phyloP scores from a whole-genome alignment of 2,888 invertebrate species.

The Gymnocheta viridis region DNA sequence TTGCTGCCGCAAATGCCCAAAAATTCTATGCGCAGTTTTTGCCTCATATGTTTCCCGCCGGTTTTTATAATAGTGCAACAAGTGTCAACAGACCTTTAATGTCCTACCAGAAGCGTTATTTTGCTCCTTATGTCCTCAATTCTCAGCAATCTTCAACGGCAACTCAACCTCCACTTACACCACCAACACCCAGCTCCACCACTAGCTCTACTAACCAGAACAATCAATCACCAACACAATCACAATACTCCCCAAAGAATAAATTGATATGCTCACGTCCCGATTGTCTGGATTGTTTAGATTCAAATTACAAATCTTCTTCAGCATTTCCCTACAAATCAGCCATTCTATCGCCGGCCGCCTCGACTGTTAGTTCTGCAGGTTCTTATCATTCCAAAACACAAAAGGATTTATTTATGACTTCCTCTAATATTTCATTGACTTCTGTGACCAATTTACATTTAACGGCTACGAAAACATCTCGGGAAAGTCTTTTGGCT shows the following conservation, averaged over 20 bases:
- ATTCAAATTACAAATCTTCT: constrained; percentile 74
- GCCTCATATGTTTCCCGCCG: constrained; percentile 78
- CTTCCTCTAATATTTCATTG: constrained; percentile 73
- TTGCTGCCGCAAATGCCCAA: constrained; percentile 77
- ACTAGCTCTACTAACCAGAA: background rate
- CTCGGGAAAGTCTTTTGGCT: background rate
- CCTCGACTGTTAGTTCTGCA: constrained; percentile 74
- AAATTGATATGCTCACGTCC: constrained; percentile 72
- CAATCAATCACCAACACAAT: background rate
- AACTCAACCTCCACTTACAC: constrained; percentile 38
- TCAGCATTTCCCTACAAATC: constrained; percentile 63
- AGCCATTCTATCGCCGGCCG: constrained; percentile 75
- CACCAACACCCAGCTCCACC: constrained; percentile 38
- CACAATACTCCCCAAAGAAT: background rate
- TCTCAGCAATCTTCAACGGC: background rate
- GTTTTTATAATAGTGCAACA: constrained; percentile 69
- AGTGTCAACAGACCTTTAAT: constrained; percentile 64
- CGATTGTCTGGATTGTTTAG: constrained; percentile 76
- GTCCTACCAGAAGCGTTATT: constrained; percentile 76
- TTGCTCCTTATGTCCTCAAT: constrained; percentile 75
- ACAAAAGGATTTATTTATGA: constrained; percentile 43
- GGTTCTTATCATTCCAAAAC: constrained; percentile 66
- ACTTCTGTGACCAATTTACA: constrained; percentile 76
- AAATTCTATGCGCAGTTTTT: constrained; percentile 80
- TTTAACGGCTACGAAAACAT: constrained; percentile 65